phyloP scores from a whole-genome alignment of 2,797 vertebrate species.

The Aplochiton taeniatus region DNA sequence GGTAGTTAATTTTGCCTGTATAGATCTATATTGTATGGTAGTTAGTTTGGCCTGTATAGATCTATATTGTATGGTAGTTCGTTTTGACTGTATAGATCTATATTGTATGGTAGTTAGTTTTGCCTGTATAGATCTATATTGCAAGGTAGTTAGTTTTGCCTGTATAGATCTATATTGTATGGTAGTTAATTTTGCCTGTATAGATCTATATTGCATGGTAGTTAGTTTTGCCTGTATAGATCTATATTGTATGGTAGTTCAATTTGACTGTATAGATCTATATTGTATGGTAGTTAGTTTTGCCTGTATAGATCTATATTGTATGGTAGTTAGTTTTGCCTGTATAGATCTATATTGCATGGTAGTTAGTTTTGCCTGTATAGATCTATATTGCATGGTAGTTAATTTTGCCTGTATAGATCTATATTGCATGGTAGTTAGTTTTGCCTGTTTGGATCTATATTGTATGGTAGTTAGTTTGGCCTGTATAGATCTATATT shows the following conservation, averaged over 20 bases:
- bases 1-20: too few species aligned
- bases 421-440: too few species aligned
- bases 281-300: too few species aligned
- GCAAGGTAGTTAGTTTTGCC: too few species aligned
- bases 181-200: slow-evolving; percentile 36
- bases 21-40: neutral
- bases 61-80: too few species aligned
- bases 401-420: slow-evolving; percentile 37
- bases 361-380: too few species aligned
- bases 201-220: too few species aligned
- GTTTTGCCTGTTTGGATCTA: too few species aligned
- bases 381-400: neutral
- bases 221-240: too few species aligned
- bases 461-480: slow-evolving; percentile 23
- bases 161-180: too few species aligned
- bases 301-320: too few species aligned
- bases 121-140: slow-evolving; percentile 30
- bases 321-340: slow-evolving; percentile 33
- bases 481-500: slow-evolving; percentile 29
- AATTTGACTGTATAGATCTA: slow-evolving; percentile 32
- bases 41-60: slow-evolving; percentile 37
- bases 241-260: slow-evolving; percentile 11
- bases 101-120: slow-evolving; percentile 23
- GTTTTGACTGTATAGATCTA: too few species aligned
- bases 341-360: slow-evolving; percentile 20